These are phyloP conservation scores for Leptinotarsa defecta DNA, from an alignment of 1,140 invertebrate genomes.

Conservation along the genomic window DNA sequence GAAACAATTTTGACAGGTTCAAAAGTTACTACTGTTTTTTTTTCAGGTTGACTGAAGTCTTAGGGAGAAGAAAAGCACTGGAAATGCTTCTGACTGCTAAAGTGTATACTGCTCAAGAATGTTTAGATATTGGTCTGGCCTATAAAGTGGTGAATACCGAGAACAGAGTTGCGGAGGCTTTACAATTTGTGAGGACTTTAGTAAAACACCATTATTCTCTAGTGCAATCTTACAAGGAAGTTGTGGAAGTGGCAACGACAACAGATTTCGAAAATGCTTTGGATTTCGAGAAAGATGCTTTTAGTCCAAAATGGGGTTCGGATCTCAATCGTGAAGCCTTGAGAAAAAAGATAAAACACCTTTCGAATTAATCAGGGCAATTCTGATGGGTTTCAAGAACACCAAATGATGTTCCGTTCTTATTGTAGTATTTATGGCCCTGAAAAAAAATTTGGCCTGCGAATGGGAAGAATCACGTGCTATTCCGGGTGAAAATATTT, in stretches of 20 bases:
- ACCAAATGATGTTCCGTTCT: no score
- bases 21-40: background rate
- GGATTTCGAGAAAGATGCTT: constrained; percentile 4
- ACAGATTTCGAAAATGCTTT: constrained; percentile 12
- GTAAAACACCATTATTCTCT: background rate
- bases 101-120: constrained; percentile 23
- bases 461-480: no score
- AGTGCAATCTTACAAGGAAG: constrained; percentile 4
- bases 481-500: no score
- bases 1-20: no score
- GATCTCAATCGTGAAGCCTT: constrained; percentile 22
- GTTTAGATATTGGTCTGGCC: constrained; percentile 11
- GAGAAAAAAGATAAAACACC: constrained; percentile 19
- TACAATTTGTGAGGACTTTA: constrained; percentile 15
- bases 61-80: constrained; percentile 18
- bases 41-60: constrained; percentile 18
- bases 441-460: no score
- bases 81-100: constrained; percentile 18
- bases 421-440: no score
- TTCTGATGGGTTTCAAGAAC: no score
- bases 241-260: background rate
- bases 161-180: constrained; percentile 8
- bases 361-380: background rate
- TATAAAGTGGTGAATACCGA: constrained; percentile 17
- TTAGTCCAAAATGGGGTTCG: constrained; percentile 20